Conservation (phyloP, 1,140 invertebrate genomes). For the Brachionus asplanchnoidis region DNA sequence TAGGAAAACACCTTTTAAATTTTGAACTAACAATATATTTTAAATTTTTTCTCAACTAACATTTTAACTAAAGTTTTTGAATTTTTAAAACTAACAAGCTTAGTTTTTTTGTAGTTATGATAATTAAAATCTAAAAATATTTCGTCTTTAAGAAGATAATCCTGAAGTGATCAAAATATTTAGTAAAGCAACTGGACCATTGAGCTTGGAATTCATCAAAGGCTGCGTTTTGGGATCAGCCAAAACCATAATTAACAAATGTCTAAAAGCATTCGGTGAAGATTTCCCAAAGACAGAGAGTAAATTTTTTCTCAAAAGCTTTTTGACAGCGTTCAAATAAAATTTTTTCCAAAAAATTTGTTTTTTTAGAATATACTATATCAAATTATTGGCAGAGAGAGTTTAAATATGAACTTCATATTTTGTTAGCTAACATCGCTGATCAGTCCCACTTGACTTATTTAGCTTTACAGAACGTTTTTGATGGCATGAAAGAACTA, state of each 20-base stretch:
- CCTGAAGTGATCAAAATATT: constrained; percentile 25
- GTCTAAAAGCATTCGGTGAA: neutral
- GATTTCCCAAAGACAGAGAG: constrained; percentile 31
- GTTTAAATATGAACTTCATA: constrained; percentile 31
- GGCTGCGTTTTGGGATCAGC: constrained; percentile 17
- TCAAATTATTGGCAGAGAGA: constrained; percentile 8
- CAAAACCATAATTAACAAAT: constrained; percentile 3
- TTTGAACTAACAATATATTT: neutral
- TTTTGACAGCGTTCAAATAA: neutral
- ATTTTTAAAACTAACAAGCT: neutral
- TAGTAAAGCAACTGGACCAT: neutral
- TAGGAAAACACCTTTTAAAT: neutral
- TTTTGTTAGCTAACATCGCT: neutral
- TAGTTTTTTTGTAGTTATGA: neutral
- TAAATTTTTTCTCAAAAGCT: neutral
- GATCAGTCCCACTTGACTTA: constrained; percentile 24
- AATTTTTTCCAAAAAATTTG: neutral
- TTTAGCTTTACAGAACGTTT: constrained; percentile 4
- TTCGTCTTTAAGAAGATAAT: neutral
- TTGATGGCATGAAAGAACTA: constrained; percentile 14
- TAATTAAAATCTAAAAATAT: neutral
- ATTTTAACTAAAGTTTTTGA: neutral
- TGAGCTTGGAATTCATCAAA: constrained; percentile 34
- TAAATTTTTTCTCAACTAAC: neutral
- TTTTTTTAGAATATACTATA: neutral